phyloP scores from a whole-genome alignment of 2,797 vertebrate genomes.

The Sebastes hopkinsi region DNA sequence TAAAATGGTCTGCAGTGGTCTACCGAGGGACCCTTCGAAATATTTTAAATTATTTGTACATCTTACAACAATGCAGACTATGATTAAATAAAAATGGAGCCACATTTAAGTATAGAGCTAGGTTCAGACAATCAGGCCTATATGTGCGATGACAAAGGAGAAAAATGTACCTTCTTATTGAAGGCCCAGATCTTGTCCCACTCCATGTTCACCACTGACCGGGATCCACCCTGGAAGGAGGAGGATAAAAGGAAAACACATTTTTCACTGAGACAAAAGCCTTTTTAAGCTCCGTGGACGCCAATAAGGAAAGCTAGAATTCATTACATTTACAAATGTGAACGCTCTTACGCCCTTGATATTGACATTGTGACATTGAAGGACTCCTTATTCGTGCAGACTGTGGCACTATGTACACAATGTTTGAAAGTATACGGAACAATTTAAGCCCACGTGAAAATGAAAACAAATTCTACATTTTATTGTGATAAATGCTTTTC shows the following conservation, averaged over 20 bases:
- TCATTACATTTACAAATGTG: not conserved
- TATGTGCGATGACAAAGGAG: not conserved
- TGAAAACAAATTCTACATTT: not conserved
- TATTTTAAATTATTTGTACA: not conserved
- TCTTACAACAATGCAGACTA: not conserved
- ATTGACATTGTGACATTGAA: not conserved
- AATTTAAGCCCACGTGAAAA: not conserved
- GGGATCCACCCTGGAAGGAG: conserved; percentile 90
- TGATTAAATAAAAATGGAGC: not conserved
- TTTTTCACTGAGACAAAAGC: not conserved
- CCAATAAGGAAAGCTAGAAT: not conserved
- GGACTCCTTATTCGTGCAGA: not conserved
- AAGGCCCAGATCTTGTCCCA: conserved; percentile 99
- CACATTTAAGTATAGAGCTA: not conserved
- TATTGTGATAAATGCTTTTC: not conserved
- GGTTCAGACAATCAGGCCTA: not conserved
- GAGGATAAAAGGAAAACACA: not conserved
- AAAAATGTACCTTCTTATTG: conserved; percentile 93
- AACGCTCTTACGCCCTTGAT: not conserved
- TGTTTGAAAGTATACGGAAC: not conserved
- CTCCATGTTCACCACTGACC: conserved; percentile 99
- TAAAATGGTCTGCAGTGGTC: not conserved
- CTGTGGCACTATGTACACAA: not conserved
- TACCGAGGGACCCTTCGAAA: not conserved
- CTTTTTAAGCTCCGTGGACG: not conserved